phyloP scores from a whole-genome alignment of 2,113 vertebrate genomes.

The Brachypteracias leptosomus region DNA sequence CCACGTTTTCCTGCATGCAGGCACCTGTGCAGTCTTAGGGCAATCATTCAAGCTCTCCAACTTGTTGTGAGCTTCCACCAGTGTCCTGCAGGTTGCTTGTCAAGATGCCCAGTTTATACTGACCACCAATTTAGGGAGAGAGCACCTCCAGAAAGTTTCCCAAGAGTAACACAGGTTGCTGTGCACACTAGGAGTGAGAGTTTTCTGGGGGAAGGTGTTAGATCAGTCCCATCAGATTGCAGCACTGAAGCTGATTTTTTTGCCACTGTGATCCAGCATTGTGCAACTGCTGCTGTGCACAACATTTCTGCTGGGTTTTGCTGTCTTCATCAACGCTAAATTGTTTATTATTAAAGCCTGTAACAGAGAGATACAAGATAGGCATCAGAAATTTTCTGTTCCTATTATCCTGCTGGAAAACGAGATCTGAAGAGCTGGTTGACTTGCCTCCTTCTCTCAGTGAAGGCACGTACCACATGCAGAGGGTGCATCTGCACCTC shows the following conservation, averaged over 20 bases:
- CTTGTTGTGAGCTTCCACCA: background rate
- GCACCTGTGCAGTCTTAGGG: background rate
- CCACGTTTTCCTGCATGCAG: background rate
- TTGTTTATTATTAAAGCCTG: background rate
- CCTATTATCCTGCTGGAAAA: background rate
- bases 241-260: background rate
- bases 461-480: background rate
- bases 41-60: background rate
- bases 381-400: background rate
- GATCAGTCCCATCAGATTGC: background rate
- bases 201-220: background rate
- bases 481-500: background rate
- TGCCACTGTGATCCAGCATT: background rate
- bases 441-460: background rate
- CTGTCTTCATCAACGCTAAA: background rate
- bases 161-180: background rate
- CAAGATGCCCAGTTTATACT: background rate
- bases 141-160: background rate
- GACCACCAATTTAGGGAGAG: background rate
- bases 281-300: rapidly evolving
- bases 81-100: background rate
- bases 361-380: background rate
- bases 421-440: background rate
- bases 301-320: background rate
- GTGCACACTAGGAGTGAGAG: rapidly evolving